Conservation (phyloP, 1,140 invertebrate genomes). For the Bombus pyrosoma region DNA sequence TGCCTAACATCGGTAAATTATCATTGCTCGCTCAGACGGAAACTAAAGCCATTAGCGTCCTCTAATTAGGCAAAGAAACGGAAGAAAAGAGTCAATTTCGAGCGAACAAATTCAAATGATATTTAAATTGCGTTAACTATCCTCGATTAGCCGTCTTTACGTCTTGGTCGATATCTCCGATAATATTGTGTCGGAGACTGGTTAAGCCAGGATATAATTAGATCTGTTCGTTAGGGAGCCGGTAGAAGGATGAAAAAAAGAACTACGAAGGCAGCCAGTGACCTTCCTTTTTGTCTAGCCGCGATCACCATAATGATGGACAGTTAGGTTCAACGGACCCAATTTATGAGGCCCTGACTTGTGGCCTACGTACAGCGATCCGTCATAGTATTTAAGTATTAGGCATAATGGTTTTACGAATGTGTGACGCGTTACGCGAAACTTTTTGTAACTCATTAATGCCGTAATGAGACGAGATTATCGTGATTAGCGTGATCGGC, state of each 20-base stretch:
- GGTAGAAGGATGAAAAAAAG: neutral
- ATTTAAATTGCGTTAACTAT: neutral
- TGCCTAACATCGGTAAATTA: neutral
- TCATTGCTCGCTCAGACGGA: neutral
- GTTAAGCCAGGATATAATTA: slow-evolving; percentile 21
- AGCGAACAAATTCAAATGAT: neutral
- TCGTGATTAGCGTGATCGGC: neutral
- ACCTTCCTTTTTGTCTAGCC: slow-evolving; percentile 62
- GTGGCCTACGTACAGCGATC: neutral
- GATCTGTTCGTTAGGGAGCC: slow-evolving; percentile 36
- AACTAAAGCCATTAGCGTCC: neutral
- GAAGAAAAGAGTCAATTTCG: neutral
- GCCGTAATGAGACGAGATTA: neutral
- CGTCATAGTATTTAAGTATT: neutral
- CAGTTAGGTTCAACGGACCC: slow-evolving; percentile 79
- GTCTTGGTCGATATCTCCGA: neutral
- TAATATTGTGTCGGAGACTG: neutral
- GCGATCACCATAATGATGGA: slow-evolving; percentile 64
- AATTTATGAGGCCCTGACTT: slow-evolving; percentile 35
- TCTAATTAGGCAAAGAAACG: neutral
- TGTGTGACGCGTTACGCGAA: neutral
- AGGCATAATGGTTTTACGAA: neutral
- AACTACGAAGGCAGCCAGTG: neutral
- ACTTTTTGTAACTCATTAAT: neutral
- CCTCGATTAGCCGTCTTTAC: neutral